Evolutionary conservation across 92 coral and sea anemone genomes (phyloP), one percentile per base, ranked within the genome.

Genomic region (Nematostella vectensis): DNA sequence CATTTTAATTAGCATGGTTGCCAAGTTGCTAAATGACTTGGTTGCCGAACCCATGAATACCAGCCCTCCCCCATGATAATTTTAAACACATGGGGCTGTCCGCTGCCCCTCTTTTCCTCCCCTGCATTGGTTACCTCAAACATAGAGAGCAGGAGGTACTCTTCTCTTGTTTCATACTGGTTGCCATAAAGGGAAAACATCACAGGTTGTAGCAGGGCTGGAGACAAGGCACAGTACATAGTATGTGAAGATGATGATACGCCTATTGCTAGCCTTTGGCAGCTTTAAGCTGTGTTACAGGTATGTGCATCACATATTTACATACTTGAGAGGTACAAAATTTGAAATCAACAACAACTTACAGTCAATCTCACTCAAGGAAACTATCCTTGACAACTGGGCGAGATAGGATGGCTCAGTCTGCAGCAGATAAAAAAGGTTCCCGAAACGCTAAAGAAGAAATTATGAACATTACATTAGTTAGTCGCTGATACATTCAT

Each of bases 201-300:
- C n/a, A 86, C 98, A 25, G 98, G 94, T 50, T 91, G 96, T 56
- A 91, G 65, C 50, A 91, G 71, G 29, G 84, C 98, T 91, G 60
- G 25, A 59, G n/a, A 24, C 26, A 43, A 50, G 57, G 42, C 62
- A 54, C n/a, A n/a, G 26, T 27, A 27, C 2, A 18, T 16, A 57
- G 42, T 37, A 39, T 21, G 26, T 19, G 3, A 36, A 16, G 25
- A 17, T 3, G 23, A n/a, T 37, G n/a, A 25, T 15, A 25, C 4
- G 11, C 2, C 27, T 13, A 27, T n/a, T n/a, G n/a, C n/a, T n/a
- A n/a, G 42, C 8, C 42, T 36, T 36, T 36, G 15, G 42, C 15
- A 36, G 8, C 42, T 36, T 36, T 36, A 8, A 8, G 15, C 42
- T 8, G 9, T 36, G 42, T 15, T 15, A 36, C 42, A 36, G 42